Evolutionary conservation across 2,888 invertebrate species (phyloP), one percentile per base, ranked within the genome.

Genomic region (Eristalis arbustorum): DNA sequence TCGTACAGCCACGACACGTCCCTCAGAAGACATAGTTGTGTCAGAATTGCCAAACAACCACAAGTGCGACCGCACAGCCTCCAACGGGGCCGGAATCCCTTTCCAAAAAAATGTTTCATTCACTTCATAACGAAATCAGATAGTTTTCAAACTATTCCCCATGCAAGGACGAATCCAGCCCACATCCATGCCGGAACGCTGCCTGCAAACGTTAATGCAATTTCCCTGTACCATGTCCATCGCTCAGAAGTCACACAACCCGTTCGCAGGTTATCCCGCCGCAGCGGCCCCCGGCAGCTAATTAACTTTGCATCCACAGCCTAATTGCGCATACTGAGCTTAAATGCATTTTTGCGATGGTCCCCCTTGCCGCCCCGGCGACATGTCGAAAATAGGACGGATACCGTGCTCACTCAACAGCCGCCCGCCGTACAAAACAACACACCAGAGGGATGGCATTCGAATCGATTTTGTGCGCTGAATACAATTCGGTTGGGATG

Each of bases 251-350:
- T 28, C 71, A 37, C 14, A 37, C 18, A 49, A 8, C 18, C 49
- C 4, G 18, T 49, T 18, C 1, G 4, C 42, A 13, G 42, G 3
- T 42, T 42, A 42, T 42, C 4, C 42, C 25, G 28, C 28, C 31
- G 42, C 14, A 49, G 28, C 28, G 49, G 42, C 14, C 62, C 8
- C 72, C 42, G 34, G 28, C 13, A 8, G 37, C 13, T 74, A 74
- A 74, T 74, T 74, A 74, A 74, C 74, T 74, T 74, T 74, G 74
- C 74, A 66, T 74, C 37, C 63, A 11, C 64, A 57, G 59, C 25
- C 64, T 64, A 57, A 64, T 74, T 64, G 37, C 18, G 18, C 57
- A 57, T 31, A 40, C 66, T 56, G 23, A 74, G 23, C 56, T 56
- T 59, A 25, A 74, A 64, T 66, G 76, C 40, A 76, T 61, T 68